phyloP scores from a whole-genome alignment of 2,797 vertebrate species.

The Chiloscyllium punctatum region DNA sequence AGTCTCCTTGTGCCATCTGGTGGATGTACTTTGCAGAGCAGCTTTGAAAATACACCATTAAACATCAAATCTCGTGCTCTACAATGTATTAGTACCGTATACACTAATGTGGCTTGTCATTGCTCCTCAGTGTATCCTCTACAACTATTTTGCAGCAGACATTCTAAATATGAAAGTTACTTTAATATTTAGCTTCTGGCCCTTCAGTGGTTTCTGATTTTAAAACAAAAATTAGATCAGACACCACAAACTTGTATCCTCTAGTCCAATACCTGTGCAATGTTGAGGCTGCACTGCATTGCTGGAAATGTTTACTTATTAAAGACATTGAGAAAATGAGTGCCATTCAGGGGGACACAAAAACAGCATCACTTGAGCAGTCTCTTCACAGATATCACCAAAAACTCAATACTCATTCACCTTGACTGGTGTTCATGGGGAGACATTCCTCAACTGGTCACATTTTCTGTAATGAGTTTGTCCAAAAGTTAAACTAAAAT shows the following conservation, averaged over 20 bases:
- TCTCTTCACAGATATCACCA: not conserved
- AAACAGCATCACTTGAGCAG: not conserved
- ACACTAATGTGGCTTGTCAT: not conserved
- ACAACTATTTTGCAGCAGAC: not conserved
- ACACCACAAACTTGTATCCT: not conserved
- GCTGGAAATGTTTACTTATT: not conserved
- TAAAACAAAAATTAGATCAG: not conserved
- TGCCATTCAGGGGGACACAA: not conserved
- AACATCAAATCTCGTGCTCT: not conserved
- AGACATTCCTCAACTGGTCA: not conserved
- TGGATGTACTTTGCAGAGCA: not conserved
- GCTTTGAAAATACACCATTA: not conserved
- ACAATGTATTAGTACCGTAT: not conserved
- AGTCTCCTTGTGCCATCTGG: conserved; percentile 2
- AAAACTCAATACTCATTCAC: not conserved
- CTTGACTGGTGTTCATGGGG: not conserved
- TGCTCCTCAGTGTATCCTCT: not conserved
- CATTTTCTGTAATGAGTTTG: not conserved
- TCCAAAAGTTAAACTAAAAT: not conserved
- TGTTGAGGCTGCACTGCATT: not conserved
- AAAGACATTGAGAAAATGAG: not conserved
- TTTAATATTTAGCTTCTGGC: too few relatives aligned
- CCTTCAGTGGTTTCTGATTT: not conserved
- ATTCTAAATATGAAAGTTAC: not conserved
- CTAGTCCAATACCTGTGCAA: not conserved